A percentile compares a stretch with the other conserved stretches of the same genome.
phyloP scores from a whole-genome alignment of 1,140 invertebrate genomes.

The Daktulosphaira vitifoliae region DNA sequence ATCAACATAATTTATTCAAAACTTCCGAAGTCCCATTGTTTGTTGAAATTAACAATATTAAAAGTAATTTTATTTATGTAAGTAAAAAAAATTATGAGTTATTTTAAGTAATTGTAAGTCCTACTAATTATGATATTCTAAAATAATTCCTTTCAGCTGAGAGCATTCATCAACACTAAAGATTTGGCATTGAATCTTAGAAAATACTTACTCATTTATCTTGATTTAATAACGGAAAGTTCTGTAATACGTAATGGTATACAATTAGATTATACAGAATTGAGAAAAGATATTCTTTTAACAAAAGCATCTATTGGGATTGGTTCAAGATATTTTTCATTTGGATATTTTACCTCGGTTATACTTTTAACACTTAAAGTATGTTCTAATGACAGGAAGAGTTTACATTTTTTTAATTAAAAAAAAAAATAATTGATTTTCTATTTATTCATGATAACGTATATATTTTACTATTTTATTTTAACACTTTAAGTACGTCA shows the following conservation, averaged over 20 bases:
- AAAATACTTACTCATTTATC: slow-evolving; percentile 61
- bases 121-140: no score
- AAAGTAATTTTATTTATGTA: slow-evolving; percentile 79
- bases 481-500: no score
- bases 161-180: slow-evolving; percentile 62
- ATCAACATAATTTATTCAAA: slow-evolving; percentile 54
- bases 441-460: no score
- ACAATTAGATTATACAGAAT: slow-evolving; percentile 58
- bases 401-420: no score
- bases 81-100: slow-evolving; percentile 35
- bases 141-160: no score
- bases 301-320: slow-evolving; percentile 55
- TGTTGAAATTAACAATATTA: slow-evolving; percentile 67
- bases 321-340: slow-evolving; percentile 49
- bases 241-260: slow-evolving; percentile 51
- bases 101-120: no score
- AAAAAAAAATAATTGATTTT: no score
- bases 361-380: slow-evolving; percentile 51
- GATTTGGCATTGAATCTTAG: slow-evolving; percentile 51
- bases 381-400: no score
- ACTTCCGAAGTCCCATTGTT: slow-evolving; percentile 58
- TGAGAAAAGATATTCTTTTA: slow-evolving; percentile 62
- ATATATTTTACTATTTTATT: no score
- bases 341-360: slow-evolving; percentile 55
- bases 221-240: slow-evolving; percentile 61